These are phyloP conservation scores for Odontothrips loti DNA, from an alignment of 2,888 invertebrate species.

Conservation along the genomic window DNA sequence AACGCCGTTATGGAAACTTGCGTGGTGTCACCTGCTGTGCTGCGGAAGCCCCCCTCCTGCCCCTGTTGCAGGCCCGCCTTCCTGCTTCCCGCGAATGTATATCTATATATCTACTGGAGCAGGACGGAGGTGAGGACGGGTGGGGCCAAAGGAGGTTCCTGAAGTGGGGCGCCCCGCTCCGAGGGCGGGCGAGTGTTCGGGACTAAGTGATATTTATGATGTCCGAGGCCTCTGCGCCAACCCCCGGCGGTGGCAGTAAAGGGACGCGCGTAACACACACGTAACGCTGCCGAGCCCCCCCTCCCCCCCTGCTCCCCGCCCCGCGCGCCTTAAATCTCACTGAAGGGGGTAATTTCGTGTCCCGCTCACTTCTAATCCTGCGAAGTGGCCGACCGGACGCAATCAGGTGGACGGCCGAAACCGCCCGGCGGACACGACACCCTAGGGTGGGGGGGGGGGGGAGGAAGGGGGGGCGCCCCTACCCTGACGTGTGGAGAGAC, in stretches of 20 bases:
- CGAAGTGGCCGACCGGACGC: not conserved
- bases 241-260: not conserved
- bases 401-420: not conserved
- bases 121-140: not conserved
- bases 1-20: no score
- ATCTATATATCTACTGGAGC: not conserved
- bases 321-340: not conserved
- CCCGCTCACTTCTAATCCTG: not conserved
- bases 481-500: constrained; percentile 1
- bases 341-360: not conserved
- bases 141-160: not conserved
- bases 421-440: not conserved
- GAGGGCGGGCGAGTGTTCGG: constrained; percentile 6
- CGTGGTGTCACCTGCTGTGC: no score
- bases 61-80: no score
- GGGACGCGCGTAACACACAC: not conserved
- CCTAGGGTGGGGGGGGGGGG: not conserved
- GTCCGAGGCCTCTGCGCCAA: not conserved
- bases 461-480: not conserved
- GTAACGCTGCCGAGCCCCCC: not conserved
- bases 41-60: no score
- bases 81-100: no score
- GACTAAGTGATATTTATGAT: constrained; percentile 25
- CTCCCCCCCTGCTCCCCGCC: not conserved
- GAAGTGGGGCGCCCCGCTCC: no score